Evolutionary conservation across 2,888 invertebrate genomes (phyloP).

Genomic region (Melanophora roralis): DNA sequence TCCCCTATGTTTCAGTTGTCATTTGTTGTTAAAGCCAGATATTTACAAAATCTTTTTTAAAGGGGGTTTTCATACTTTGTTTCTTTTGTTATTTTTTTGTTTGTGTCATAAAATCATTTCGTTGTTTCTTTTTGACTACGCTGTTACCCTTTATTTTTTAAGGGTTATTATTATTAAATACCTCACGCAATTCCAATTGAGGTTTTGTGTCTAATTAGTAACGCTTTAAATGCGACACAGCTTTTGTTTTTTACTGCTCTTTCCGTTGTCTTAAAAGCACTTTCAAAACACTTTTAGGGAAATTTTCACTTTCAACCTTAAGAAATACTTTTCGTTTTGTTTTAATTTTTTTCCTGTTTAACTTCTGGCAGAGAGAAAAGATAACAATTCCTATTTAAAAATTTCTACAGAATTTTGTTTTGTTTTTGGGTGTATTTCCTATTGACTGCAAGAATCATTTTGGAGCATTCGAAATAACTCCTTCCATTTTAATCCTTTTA

Average conservation of each 20-base stretch:
- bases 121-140: background rate
- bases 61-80: background rate
- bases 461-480: no score
- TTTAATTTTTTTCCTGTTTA: background rate
- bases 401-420: constrained; percentile 15
- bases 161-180: constrained; percentile 57
- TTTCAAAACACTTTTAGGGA: background rate
- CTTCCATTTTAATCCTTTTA: background rate
- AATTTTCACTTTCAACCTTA: background rate
- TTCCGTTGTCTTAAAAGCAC: background rate
- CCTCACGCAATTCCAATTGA: constrained; percentile 48
- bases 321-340: background rate
- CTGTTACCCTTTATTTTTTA: background rate
- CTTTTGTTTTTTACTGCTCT: background rate
- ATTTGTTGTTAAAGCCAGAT: constrained; percentile 22
- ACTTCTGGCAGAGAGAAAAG: background rate
- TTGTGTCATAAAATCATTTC: constrained; percentile 35
- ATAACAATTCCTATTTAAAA: constrained; percentile 37
- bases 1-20: constrained; percentile 18
- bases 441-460: background rate
- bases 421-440: constrained; percentile 4
- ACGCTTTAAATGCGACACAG: constrained; percentile 36
- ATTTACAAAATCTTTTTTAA: constrained; percentile 30
- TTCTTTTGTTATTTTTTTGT: constrained; percentile 23
- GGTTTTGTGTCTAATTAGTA: constrained; percentile 60